These are phyloP conservation scores for Papilio polytes DNA, from an alignment of 1,140 invertebrate species.

Conservation along the genomic window DNA sequence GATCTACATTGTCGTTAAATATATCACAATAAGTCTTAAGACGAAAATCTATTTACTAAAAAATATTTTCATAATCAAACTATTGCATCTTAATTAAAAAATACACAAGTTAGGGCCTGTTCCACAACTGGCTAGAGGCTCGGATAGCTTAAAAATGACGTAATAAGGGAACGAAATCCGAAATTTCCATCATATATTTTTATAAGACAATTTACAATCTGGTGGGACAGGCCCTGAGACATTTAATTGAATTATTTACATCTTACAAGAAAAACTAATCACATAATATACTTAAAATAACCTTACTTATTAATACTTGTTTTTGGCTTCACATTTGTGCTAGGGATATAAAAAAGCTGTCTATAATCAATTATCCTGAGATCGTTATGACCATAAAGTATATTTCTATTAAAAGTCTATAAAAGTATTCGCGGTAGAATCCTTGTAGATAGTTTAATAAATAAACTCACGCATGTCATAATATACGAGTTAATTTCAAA, in stretches of 20 bases:
- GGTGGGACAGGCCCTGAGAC: no score
- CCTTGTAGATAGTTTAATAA: not conserved
- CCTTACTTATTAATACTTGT: constrained; percentile 28
- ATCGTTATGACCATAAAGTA: not conserved
- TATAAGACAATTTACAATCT: no score
- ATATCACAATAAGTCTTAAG: not conserved
- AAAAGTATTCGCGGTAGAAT: not conserved
- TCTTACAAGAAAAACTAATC: not conserved
- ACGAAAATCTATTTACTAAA: not conserved
- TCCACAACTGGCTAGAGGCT: no score
- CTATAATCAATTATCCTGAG: constrained; percentile 26
- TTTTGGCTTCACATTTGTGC: constrained; percentile 33
- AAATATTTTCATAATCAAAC: not conserved
- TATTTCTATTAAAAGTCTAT: constrained; percentile 18
- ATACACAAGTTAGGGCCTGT: not conserved
- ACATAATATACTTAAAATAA: not conserved
- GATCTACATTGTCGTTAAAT: not conserved
- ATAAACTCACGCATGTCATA: constrained; percentile 11
- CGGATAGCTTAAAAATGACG: no score
- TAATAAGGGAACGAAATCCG: no score
- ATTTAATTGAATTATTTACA: not conserved
- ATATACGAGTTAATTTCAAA: constrained; percentile 11
- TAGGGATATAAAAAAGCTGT: not conserved
- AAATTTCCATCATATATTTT: no score
- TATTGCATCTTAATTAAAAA: no score